A percentile compares a stretch with the other conserved stretches of the same genome.
Evolutionary conservation across 2,113 vertebrate species (phyloP).

Genomic region (Ciconia stormi): DNA sequence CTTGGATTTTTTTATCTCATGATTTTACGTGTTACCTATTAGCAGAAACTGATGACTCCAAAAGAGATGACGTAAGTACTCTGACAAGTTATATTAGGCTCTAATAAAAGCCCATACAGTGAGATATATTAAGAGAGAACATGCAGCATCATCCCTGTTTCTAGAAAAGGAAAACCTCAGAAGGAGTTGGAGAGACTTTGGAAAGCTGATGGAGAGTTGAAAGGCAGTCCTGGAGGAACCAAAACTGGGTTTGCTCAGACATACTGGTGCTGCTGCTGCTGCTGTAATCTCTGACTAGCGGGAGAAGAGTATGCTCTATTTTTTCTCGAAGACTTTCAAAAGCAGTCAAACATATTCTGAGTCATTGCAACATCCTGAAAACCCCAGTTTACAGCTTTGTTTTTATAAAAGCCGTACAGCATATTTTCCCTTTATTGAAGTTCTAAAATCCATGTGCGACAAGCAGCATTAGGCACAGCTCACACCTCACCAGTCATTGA

Average conservation of each 20-base stretch:
- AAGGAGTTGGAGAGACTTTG: neutral
- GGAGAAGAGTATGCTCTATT: neutral
- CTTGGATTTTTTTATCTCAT: neutral
- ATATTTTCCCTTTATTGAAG: neutral
- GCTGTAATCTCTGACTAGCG: neutral
- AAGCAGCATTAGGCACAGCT: neutral
- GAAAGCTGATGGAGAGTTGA: neutral
- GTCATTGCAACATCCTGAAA: neutral
- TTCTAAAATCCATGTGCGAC: rapidly evolving
- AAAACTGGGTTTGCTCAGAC: neutral
- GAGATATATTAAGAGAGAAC: neutral
- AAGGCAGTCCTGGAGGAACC: neutral
- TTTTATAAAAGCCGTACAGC: neutral
- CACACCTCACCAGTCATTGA: rapidly evolving
- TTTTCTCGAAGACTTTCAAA: neutral
- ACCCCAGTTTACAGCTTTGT: neutral
- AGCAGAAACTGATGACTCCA: neutral
- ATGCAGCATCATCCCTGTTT: neutral
- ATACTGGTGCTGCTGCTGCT: neutral
- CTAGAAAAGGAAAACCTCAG: neutral
- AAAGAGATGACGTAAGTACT: neutral
- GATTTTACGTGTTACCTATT: neutral
- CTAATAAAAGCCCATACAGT: neutral
- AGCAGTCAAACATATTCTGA: neutral
- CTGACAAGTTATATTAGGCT: neutral